phyloP scores from a whole-genome alignment of 2,113 vertebrate genomes.

The rat (Rattus norvegicus) region GRCr8 NC_086039.1:78697501-78698000 shows the following conservation, averaged over 20 bases:
- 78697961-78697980: background rate
- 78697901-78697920: background rate
- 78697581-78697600: background rate
- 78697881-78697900: background rate
- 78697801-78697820: background rate
- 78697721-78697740: background rate
- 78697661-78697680: background rate
- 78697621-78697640: background rate
- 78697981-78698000: background rate
- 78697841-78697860: background rate
- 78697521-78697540: background rate
- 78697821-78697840: background rate
- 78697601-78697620: background rate
- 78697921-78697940: background rate
- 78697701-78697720: background rate
- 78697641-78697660: background rate
- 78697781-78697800: background rate
- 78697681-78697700: background rate
- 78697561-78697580: background rate
- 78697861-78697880: background rate
- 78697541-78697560: background rate
- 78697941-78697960: background rate
- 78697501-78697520: background rate
- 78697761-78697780: background rate
- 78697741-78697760: background rate